Base-by-base conservation (phyloP, 1,140 invertebrate species). In the Ostrea edulis region DNA sequence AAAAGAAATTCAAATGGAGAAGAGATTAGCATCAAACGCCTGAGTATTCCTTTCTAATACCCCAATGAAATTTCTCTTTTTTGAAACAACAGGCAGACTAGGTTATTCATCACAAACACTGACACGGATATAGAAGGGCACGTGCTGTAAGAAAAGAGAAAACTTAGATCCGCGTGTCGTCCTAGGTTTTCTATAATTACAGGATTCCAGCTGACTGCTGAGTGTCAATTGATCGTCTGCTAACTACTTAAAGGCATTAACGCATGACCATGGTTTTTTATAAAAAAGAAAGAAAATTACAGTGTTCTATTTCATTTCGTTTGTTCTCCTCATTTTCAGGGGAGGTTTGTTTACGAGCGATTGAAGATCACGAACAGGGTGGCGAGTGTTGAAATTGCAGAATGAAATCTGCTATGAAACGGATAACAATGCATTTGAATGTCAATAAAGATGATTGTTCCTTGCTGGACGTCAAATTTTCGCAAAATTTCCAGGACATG, bases 221-320 rank as follows among this genome's bases (percentile, higher is more conserved):
- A 62, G 83, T 85, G 54, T 85, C 29, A 58, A 85, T 85, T 58
- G 54, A 55, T 54, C 53, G 29, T 54, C 53, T 85, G 53, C 83
- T 85, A 17, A 35, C 83, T 35, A 85, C 53, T 85, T 62, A 62
- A 12, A 54, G 83, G 83, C 29, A 85, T 85, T 85, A 85, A 54
- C 17, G 83, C 83, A 62, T 85, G 53, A 44, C 83, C 51, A 44
- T 44, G 54, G 9, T 83, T 83, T 83, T 52, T 54, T n/a, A 83
- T 29, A 53, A 82, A 71, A 85, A 83, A 84, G 54, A 52, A 58
- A 17, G 53, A 86, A 87, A 89, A 89, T 87, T 62, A 87, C n/a
- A 87, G 86, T 82, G 84, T 89, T 82, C 53, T 81, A 84, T 89
- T 87, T 89, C 88, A 89, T 87, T 87, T 89, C 25, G 83, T 89